Conservation (phyloP, 2,113 vertebrate genomes). For the Zingel zingel region DNA sequence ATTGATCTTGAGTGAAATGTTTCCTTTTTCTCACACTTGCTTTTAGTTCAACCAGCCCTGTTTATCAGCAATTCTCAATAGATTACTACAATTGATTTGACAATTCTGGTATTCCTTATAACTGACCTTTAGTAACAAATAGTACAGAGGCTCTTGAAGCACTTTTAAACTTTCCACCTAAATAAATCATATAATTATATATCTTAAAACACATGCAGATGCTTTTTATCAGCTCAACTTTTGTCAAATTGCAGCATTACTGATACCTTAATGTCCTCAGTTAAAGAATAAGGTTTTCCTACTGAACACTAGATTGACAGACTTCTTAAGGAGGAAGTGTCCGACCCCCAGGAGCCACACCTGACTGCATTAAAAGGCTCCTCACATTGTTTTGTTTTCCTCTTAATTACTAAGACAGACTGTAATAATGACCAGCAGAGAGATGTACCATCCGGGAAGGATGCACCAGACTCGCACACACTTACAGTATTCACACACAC, state of each 20-base stretch:
- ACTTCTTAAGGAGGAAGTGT: slow-evolving; percentile 29
- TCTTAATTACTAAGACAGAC: slow-evolving; percentile 70
- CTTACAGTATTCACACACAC: background rate
- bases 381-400: slow-evolving; percentile 74
- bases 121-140: background rate
- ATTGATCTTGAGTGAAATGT: slow-evolving; percentile 26
- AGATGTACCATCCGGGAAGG: slow-evolving; percentile 67
- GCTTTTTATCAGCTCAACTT: background rate
- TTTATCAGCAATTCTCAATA: background rate
- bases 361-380: slow-evolving; percentile 56
- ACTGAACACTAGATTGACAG: background rate
- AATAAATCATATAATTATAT: background rate
- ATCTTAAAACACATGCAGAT: background rate
- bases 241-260: background rate
- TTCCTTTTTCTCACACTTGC: slow-evolving; percentile 50
- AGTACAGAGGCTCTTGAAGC: background rate
- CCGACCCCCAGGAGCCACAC: slow-evolving; percentile 48
- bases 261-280: background rate
- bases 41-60: background rate
- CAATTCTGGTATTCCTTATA: background rate
- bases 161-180: background rate
- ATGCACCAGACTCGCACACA: slow-evolving; percentile 27
- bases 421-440: slow-evolving; percentile 59
- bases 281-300: background rate
- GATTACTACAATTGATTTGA: slow-evolving; percentile 3